Evolutionary conservation across 2,797 vertebrate genomes (phyloP), one percentile per base, ranked within the genome.

Genomic region (Lepus oiostolus): DNA sequence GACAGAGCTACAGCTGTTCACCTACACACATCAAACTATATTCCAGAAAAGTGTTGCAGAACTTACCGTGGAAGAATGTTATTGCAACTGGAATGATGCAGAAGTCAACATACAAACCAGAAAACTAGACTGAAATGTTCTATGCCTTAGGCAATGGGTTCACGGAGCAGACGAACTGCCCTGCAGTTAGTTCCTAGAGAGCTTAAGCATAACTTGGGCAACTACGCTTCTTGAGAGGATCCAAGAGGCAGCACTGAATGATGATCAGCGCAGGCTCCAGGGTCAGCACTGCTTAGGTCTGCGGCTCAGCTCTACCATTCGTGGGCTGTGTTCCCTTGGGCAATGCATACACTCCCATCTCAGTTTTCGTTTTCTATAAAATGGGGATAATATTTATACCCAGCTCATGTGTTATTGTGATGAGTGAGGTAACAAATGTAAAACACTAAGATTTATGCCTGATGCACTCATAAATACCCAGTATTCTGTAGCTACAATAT

Each of bases 71-170:
- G 47, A 85, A 85, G 68, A 88, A 35, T 38, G 63, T n/a, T 54
- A 74, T 35, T 83, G 60, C 70, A 85, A 95, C 14, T 11, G 86
- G 88, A 93, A 76, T 17, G 47, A 93, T 28, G 19, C 81, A 28
- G 13, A 88, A 91, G 42, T 74, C n/a, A 84, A 74, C 52, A 79
- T 0, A 76, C 19, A 87, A 54, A 75, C 42, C n/a, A 85, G 74
- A 58, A 91, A 84, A 84, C 14, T 12, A 35, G 30, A 58, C 11
- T 58, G 38, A 87, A 87, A 35, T 38, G 74, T 17, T 87, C 32
- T 60, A 30, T 58, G 8, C 24, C 35, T n/a, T 32, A 35, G 38
- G 42, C 38, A 32, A 1, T 2, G n/a, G 54, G 42, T 28, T 4
- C 26, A 38, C 42, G 8, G 42, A 47, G 42, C 42, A 47, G 42